Conservation (phyloP, 2,113 vertebrate genomes). For the Synodontis membranacea region DNA sequence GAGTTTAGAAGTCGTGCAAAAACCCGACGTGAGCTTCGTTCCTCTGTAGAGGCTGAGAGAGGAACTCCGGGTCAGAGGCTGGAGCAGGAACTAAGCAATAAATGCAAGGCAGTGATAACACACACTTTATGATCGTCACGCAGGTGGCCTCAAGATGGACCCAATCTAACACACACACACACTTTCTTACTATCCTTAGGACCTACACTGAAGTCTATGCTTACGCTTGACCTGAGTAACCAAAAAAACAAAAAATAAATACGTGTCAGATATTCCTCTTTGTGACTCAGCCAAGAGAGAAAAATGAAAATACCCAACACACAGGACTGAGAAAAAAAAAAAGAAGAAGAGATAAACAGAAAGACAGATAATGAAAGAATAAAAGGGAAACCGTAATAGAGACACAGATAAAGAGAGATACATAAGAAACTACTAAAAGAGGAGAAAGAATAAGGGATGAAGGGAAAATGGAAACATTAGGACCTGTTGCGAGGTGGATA, state of each 20-base stretch:
- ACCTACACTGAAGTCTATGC: not conserved
- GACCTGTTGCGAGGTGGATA: not conserved
- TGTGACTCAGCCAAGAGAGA: not conserved
- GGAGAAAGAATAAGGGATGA: not conserved
- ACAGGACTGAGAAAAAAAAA: not conserved
- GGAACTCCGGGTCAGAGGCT: conserved; percentile 56
- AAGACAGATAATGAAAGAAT: not conserved
- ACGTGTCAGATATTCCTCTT: not conserved
- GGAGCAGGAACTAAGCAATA: conserved; percentile 69
- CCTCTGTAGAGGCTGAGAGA: conserved; percentile 53
- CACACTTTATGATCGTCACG: conserved; percentile 75
- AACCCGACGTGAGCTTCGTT: conserved; percentile 32
- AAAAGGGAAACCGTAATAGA: not conserved
- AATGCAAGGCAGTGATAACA: conserved; percentile 66
- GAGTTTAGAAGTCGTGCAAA: not conserved
- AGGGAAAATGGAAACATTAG: not conserved
- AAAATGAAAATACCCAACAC: not conserved
- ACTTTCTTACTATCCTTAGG: not conserved
- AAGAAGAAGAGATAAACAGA: not conserved
- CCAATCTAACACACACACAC: not conserved
- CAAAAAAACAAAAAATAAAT: too few species aligned
- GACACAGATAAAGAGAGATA: not conserved
- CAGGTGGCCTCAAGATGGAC: conserved; percentile 66
- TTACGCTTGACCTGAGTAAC: not conserved
- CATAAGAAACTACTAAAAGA: not conserved